These are phyloP conservation scores for Chloroceryle amazona DNA, from an alignment of 2,797 vertebrate species.

Conservation along the genomic window DNA sequence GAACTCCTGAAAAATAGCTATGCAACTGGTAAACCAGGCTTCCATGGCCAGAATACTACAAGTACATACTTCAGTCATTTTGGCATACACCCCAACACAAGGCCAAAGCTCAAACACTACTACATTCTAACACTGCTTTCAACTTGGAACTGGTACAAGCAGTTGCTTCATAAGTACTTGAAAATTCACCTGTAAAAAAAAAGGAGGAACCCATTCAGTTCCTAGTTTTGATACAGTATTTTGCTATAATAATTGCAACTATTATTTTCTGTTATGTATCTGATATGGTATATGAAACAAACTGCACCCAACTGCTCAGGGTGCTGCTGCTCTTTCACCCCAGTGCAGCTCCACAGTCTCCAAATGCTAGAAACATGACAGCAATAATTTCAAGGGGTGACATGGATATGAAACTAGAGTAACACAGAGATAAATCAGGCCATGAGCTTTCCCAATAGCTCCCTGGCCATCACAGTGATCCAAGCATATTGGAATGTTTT, in stretches of 20 bases:
- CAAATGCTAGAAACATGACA: background rate
- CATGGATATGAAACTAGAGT: background rate
- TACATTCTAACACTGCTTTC: background rate
- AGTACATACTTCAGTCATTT: background rate
- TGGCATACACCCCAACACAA: background rate
- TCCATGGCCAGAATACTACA: background rate
- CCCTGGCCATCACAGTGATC: background rate
- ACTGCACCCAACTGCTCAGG: background rate
- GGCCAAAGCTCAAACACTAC: background rate
- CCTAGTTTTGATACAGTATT: background rate
- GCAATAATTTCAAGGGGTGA: background rate
- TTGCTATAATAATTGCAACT: background rate
- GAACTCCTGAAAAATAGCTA: background rate
- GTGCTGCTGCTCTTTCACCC: background rate
- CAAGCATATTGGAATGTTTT: slow-evolving; percentile 3
- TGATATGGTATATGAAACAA: background rate
- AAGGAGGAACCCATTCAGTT: background rate
- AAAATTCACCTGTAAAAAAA: background rate
- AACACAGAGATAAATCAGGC: background rate
- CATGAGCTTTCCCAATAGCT: background rate
- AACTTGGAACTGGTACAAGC: background rate
- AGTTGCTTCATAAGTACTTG: background rate
- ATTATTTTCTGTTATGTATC: fast-evolving
- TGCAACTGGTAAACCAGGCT: background rate
- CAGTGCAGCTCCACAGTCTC: background rate